phyloP scores from a whole-genome alignment of 2,113 vertebrate genomes.

The Boulengerochromis microlepis region DNA sequence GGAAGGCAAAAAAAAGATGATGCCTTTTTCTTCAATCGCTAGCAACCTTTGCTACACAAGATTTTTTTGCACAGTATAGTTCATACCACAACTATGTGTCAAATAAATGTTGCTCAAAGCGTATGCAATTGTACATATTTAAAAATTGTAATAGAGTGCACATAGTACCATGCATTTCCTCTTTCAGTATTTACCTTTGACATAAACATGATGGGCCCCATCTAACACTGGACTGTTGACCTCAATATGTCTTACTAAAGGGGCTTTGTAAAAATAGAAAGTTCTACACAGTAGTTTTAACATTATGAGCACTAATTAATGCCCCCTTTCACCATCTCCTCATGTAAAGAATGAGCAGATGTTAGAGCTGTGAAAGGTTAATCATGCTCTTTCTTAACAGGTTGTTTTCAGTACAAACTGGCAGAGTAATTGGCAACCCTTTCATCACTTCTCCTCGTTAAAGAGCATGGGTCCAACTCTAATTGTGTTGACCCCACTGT shows the following conservation, averaged over 20 bases:
- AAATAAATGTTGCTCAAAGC: neutral
- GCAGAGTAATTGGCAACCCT: conserved; percentile 35
- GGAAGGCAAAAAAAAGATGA: neutral
- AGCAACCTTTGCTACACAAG: neutral
- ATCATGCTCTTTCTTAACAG: neutral
- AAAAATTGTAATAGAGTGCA: neutral
- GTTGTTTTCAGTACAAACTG: conserved; percentile 21
- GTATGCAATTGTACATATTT: neutral
- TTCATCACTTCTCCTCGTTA: conserved; percentile 47
- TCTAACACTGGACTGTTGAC: neutral
- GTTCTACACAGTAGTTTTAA: neutral
- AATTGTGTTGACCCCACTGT: conserved; percentile 33
- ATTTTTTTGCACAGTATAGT: neutral
- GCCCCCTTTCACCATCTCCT: neutral
- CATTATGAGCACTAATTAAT: neutral
- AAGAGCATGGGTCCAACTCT: conserved; percentile 30
- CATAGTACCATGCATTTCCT: neutral
- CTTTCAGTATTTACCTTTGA: neutral
- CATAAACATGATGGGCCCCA: neutral
- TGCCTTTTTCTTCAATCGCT: neutral
- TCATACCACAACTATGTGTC: neutral
- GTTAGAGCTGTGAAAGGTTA: conserved; percentile 16
- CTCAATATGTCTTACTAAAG: neutral
- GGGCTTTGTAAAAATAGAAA: neutral
- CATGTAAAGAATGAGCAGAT: conserved; percentile 2